Evolutionary conservation across 2,888 invertebrate species (phyloP), one percentile per base, ranked within the genome.

Genomic region (Lomographa bimaculata): DNA sequence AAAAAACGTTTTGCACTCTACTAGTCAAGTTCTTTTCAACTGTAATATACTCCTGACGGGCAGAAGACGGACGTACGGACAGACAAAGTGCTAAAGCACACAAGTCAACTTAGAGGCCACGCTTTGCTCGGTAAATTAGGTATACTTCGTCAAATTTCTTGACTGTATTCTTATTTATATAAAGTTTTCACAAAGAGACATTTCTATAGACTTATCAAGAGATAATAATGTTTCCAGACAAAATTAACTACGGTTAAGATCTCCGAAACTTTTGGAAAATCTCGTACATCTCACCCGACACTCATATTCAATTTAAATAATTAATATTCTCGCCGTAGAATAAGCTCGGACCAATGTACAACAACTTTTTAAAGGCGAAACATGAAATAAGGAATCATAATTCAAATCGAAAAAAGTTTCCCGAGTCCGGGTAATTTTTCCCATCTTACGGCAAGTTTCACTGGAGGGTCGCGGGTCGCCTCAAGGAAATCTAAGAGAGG

Each of bases 331-430:
- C 66, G 68, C 71, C 75, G 77, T 70, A 74, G 69, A 79, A 79
- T 75, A 68, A 71, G 66, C 68, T 64, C 46, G 57, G 65, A 67
- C 68, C 75, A 70, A 77, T 84, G 75, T 82, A 69, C 79, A 82
- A 80, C 79, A 79, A 85, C 77, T 82, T 82, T 65, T 58, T 71
- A 69, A 72, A 77, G 71, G 69, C 73, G 74, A 63, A 79, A 79
- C 79, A 79, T 83, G 79, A 84, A 87, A 85, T 86, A 87, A 86
- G 83, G 84, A 86, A 85, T 85, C 86, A 86, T 89, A 89, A 87
- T 87, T 89, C 86, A 85, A 87, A 89, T 86, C 82, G 85, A 84
- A 86, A 87, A 89, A 89, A 89, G 77, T 89, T 89, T 80, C 67
- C 59, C 71, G 73, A 68, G 66, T 69, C 77, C 64, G 72, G 71